Conservation (phyloP, 2,113 vertebrate species). For the Vulpes lagopus region DNA sequence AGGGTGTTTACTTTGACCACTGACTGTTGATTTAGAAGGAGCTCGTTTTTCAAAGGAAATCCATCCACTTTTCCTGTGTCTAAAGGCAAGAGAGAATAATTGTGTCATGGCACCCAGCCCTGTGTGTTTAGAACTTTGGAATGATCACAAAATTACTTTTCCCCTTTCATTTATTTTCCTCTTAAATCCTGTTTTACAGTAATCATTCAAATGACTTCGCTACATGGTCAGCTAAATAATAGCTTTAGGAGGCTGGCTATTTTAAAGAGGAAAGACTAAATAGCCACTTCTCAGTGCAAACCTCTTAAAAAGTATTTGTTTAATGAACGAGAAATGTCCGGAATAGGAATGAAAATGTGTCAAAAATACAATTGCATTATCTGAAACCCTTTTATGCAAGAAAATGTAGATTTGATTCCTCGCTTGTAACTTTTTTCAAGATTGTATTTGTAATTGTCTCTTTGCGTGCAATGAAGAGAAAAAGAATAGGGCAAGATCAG, state of each 20-base stretch:
- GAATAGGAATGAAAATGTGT: constrained; percentile 41
- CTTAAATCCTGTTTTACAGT: constrained; percentile 79
- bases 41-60: constrained; percentile 58
- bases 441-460: not conserved
- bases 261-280: constrained; percentile 60
- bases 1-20: constrained; percentile 61
- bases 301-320: constrained; percentile 58
- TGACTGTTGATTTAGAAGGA: constrained; percentile 59
- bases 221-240: constrained; percentile 55
- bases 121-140: constrained; percentile 47
- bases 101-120: constrained; percentile 32
- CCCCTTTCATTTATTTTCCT: constrained; percentile 63
- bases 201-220: constrained; percentile 76
- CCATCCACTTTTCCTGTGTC: constrained; percentile 36
- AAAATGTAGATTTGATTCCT: constrained; percentile 13
- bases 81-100: constrained; percentile 60
- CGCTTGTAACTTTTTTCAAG: constrained; percentile 33
- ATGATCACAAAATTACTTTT: constrained; percentile 70
- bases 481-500: not conserved
- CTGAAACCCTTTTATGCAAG: constrained; percentile 1
- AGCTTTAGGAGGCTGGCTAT: constrained; percentile 22
- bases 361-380: not conserved
- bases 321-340: constrained; percentile 22
- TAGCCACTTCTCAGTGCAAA: constrained; percentile 41
- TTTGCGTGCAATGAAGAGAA: not conserved